Evolutionary conservation across 1,140 invertebrate species (phyloP).

Genomic region (Cydia strobilella): DNA sequence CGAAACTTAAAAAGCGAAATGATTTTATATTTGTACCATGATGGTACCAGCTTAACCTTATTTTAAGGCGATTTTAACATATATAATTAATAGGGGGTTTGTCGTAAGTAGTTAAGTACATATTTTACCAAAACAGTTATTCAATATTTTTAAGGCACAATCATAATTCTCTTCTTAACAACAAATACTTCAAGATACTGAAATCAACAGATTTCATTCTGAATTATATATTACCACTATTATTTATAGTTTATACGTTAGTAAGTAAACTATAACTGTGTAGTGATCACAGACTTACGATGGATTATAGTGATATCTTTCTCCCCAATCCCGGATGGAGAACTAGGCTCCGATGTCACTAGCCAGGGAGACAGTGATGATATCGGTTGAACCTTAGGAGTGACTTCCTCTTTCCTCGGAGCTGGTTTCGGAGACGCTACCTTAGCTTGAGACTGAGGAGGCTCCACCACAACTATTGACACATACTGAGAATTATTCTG

Average conservation of each 20-base stretch:
- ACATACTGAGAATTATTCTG: conserved; percentile 80
- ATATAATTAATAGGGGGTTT: conserved; percentile 4
- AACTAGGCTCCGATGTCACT: conserved; percentile 86
- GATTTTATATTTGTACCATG: not conserved
- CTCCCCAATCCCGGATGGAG: conserved; percentile 83
- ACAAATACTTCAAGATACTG: conserved; percentile 34
- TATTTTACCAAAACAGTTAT: conserved; percentile 1
- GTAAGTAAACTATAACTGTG: conserved; percentile 83
- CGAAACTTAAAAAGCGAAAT: conserved; percentile 70
- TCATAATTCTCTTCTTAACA: conserved; percentile 5
- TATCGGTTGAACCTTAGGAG: conserved; percentile 72
- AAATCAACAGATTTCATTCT: not conserved
- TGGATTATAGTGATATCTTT: conserved; percentile 84
- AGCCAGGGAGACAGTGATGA: conserved; percentile 87
- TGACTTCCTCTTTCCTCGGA: conserved; percentile 61
- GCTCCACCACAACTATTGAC: conserved; percentile 81
- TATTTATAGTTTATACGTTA: not conserved
- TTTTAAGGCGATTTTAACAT: no score
- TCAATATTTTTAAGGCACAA: conserved; percentile 19
- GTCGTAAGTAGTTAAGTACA: conserved; percentile 15
- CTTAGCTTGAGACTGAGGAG: conserved; percentile 70
- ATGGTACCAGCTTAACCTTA: not conserved
- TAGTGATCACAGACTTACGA: conserved; percentile 91
- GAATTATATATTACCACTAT: not conserved
- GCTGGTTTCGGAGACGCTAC: conserved; percentile 58